Evolutionary conservation across 2,113 vertebrate species (phyloP).

Genomic region (Phylloscopus trochilus): DNA sequence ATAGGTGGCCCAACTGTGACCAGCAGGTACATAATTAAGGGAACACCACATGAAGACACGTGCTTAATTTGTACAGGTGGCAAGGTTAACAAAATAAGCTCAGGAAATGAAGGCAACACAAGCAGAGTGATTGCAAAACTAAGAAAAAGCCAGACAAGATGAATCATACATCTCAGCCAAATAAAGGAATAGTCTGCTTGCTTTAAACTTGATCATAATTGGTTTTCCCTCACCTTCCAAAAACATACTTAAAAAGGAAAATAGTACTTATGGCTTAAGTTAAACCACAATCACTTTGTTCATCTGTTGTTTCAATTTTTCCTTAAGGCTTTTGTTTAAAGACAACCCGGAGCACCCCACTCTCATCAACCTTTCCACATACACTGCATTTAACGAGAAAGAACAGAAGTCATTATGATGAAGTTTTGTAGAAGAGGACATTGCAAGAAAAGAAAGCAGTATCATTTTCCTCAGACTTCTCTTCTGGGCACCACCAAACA

Average conservation of each 20-base stretch:
- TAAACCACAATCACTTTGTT: background rate
- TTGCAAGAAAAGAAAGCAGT: background rate
- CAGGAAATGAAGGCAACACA: background rate
- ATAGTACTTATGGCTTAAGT: background rate
- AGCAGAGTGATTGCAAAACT: background rate
- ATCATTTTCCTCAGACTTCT: background rate
- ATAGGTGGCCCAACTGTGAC: background rate
- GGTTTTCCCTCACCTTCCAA: background rate
- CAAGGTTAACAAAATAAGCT: background rate
- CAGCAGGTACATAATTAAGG: background rate
- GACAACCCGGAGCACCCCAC: background rate
- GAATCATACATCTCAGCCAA: background rate
- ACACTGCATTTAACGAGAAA: background rate
- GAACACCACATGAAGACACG: rapidly evolving
- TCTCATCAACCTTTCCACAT: background rate
- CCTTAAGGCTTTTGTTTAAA: background rate
- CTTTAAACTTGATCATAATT: background rate
- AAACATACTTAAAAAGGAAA: background rate
- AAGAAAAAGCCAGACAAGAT: background rate
- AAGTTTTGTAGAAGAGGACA: background rate
- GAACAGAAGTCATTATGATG: background rate
- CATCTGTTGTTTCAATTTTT: conserved; percentile 29
- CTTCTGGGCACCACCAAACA: background rate
- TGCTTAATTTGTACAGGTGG: background rate
- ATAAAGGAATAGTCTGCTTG: background rate